These are phyloP conservation scores for Anomalospiza imberbis DNA, from an alignment of 2,797 vertebrate species.

Conservation along the genomic window DNA sequence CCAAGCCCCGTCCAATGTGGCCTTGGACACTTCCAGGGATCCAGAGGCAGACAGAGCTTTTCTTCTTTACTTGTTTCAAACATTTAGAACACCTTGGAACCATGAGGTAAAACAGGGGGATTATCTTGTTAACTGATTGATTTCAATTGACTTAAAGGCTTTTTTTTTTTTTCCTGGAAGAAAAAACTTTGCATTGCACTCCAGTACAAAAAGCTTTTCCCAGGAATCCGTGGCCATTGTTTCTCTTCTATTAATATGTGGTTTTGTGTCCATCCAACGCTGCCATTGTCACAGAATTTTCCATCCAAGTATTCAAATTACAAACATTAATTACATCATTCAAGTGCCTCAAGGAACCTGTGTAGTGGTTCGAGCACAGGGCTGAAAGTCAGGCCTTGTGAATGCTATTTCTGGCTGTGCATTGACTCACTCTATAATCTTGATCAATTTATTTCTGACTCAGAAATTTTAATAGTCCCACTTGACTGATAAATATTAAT, in stretches of 20 bases:
- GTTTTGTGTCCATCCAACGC: background rate
- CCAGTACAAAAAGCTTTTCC: background rate
- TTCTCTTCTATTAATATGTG: background rate
- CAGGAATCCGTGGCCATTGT: background rate
- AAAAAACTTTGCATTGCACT: background rate
- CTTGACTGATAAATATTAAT: slow-evolving; percentile 57
- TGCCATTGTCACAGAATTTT: slow-evolving; percentile 16
- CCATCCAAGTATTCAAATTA: background rate
- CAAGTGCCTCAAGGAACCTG: background rate
- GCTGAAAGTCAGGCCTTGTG: slow-evolving; percentile 35
- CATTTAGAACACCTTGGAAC: background rate
- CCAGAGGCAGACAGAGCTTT: background rate
- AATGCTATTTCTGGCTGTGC: slow-evolving; percentile 56
- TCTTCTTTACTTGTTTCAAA: background rate
- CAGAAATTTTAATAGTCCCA: slow-evolving; percentile 41
- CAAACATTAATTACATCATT: background rate
- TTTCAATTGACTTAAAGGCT: background rate
- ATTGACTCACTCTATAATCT: slow-evolving; percentile 56
- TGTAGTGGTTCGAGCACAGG: background rate
- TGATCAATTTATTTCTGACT: slow-evolving; percentile 61
- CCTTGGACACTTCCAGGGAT: rapidly evolving
- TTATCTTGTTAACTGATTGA: background rate
- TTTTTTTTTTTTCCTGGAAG: background rate
- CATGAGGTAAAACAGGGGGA: background rate
- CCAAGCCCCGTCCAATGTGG: rapidly evolving